phyloP scores from a whole-genome alignment of 1,140 invertebrate species.

The Lysiphlebus fabarum region DNA sequence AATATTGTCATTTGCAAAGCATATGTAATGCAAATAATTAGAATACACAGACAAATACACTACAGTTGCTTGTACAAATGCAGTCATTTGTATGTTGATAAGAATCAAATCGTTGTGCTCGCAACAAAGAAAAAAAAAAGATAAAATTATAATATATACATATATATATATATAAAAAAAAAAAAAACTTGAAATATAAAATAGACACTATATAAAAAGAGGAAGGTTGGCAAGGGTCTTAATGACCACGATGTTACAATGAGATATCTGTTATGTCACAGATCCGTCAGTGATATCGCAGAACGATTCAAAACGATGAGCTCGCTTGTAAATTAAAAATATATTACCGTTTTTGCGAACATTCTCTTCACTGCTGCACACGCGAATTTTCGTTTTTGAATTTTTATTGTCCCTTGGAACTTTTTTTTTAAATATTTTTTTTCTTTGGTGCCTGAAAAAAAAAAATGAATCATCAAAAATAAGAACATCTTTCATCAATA shows the following conservation, averaged over 20 bases:
- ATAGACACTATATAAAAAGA: constrained; percentile 9
- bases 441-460: too few species aligned
- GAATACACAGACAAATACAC: constrained; percentile 17
- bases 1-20: constrained; percentile 22
- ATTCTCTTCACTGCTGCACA: too few species aligned
- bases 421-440: too few species aligned
- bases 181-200: constrained; percentile 13
- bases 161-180: too few species aligned
- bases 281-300: constrained; percentile 48
- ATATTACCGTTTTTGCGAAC: constrained; percentile 34
- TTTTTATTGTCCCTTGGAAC: too few species aligned
- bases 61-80: constrained; percentile 36
- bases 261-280: constrained; percentile 46
- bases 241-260: constrained; percentile 48
- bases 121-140: constrained; percentile 36
- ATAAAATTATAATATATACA: constrained; percentile 3
- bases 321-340: constrained; percentile 47
- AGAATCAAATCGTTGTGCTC: constrained; percentile 33
- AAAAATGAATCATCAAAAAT: too few species aligned
- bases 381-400: too few species aligned
- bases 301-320: constrained; percentile 21
- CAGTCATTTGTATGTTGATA: constrained; percentile 48
- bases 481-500: too few species aligned
- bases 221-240: constrained; percentile 30
- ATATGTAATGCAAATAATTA: constrained; percentile 22